Evolutionary conservation across 2,888 invertebrate species (phyloP).

Genomic region (Timema cristinae): DNA sequence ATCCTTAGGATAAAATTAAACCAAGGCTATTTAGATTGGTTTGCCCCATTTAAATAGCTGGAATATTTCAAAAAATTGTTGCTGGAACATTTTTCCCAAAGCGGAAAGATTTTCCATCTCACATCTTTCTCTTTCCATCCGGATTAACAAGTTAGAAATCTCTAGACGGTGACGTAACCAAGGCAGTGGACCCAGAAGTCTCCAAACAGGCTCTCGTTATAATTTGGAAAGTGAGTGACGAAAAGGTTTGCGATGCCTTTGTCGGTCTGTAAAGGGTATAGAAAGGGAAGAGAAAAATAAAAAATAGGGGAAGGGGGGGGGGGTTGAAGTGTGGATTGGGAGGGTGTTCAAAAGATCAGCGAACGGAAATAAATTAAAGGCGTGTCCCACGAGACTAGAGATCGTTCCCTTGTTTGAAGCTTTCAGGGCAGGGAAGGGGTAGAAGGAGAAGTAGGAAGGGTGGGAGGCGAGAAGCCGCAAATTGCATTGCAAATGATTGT

Average conservation of each 20-base stretch:
- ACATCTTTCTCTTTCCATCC: too few relatives aligned
- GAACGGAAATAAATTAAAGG: constrained; percentile 23
- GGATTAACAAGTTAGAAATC: too few relatives aligned
- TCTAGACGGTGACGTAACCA: too few relatives aligned
- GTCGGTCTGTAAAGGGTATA: constrained; percentile 10
- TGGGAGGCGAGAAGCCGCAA: constrained; percentile 3
- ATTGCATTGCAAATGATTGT: constrained; percentile 24
- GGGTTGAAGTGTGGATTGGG: background rate
- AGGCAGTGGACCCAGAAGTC: too few relatives aligned
- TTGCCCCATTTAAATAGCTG: too few relatives aligned
- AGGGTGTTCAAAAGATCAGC: background rate
- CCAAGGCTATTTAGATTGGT: too few relatives aligned
- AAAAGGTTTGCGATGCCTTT: constrained; percentile 18
- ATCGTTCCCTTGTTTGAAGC: constrained; percentile 4
- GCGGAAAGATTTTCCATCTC: too few relatives aligned
- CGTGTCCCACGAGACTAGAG: constrained; percentile 12
- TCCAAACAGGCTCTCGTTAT: background rate
- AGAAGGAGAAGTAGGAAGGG: background rate
- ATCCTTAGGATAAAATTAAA: too few relatives aligned
- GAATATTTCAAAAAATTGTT: too few relatives aligned
- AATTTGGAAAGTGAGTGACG: constrained; percentile 13
- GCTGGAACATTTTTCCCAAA: too few relatives aligned
- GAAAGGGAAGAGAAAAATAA: too few relatives aligned
- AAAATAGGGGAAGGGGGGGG: background rate
- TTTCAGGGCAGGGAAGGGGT: background rate